These are phyloP conservation scores for Blastobasis adustella DNA, from an alignment of 2,888 invertebrate species.

Conservation along the genomic window DNA sequence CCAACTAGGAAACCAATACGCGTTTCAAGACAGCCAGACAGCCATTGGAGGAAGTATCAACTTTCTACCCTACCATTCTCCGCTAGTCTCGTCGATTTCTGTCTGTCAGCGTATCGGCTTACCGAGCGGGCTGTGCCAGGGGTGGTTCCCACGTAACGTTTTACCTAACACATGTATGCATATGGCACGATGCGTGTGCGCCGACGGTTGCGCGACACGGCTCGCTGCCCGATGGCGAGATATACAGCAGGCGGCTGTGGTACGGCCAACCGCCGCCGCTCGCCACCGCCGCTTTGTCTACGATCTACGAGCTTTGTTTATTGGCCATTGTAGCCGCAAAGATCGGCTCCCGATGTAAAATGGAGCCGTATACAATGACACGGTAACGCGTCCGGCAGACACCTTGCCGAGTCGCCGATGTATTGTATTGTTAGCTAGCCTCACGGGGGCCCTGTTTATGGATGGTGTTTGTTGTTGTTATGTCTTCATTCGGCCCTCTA, in stretches of 20 bases:
- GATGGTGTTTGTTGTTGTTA: too few relatives aligned
- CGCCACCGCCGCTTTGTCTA: slow-evolving; percentile 53
- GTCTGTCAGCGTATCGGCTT: too few relatives aligned
- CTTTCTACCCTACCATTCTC: too few relatives aligned
- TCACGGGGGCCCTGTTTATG: too few relatives aligned
- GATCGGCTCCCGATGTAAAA: slow-evolving; percentile 51
- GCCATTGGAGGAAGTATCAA: too few relatives aligned
- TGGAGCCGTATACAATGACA: slow-evolving; percentile 50
- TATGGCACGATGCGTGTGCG: slow-evolving; percentile 56
- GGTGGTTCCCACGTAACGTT: slow-evolving; percentile 16
- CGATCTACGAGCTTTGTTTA: slow-evolving; percentile 61
- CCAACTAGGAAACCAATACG: too few relatives aligned
- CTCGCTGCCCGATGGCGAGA: slow-evolving; percentile 57
- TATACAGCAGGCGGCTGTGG: slow-evolving; percentile 14
- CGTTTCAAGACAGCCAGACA: too few relatives aligned
- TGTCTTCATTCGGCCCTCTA: too few relatives aligned
- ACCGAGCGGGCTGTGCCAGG: not conserved
- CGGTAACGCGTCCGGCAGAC: slow-evolving; percentile 16
- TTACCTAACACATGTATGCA: slow-evolving; percentile 35
- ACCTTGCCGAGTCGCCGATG: too few relatives aligned
- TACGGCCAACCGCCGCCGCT: slow-evolving; percentile 25
- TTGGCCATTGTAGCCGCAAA: slow-evolving; percentile 56
- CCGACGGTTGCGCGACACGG: slow-evolving; percentile 61
- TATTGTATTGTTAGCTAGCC: too few relatives aligned
- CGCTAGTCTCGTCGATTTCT: too few relatives aligned